Conservation (phyloP, 2,113 vertebrate genomes). For the Rana temporaria region DNA sequence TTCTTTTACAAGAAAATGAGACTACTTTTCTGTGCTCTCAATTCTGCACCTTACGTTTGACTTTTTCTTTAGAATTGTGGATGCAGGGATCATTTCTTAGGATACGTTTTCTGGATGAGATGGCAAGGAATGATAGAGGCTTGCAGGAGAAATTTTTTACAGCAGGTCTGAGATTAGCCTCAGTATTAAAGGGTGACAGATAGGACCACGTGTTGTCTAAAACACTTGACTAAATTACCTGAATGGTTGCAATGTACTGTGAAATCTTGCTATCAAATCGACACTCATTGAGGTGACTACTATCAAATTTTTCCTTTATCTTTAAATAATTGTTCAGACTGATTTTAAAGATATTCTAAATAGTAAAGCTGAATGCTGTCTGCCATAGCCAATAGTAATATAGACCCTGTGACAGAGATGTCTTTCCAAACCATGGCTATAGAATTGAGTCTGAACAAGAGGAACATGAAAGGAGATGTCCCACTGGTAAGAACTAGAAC, state of each 20-base stretch:
- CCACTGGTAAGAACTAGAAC: slow-evolving; percentile 28
- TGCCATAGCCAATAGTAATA: background rate
- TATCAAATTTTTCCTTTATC: background rate
- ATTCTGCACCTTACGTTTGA: background rate
- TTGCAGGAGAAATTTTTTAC: background rate
- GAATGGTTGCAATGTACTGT: background rate
- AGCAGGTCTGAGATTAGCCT: background rate
- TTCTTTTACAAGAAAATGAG: no score
- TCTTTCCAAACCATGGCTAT: background rate
- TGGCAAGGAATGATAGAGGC: background rate
- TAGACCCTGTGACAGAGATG: background rate
- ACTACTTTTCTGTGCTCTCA: no score
- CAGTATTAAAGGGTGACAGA: background rate
- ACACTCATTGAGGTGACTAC: background rate
- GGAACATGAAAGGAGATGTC: slow-evolving; percentile 28
- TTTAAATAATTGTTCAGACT: background rate
- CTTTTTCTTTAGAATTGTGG: background rate
- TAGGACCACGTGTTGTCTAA: background rate
- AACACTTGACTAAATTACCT: background rate
- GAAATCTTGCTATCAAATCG: background rate
- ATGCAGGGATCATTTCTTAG: background rate
- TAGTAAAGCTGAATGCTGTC: background rate
- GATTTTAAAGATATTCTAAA: background rate
- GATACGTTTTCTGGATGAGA: background rate
- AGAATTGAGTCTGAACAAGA: background rate